Conservation (phyloP, 2,797 vertebrate species). For the Lutjanus argentimaculatus region DNA sequence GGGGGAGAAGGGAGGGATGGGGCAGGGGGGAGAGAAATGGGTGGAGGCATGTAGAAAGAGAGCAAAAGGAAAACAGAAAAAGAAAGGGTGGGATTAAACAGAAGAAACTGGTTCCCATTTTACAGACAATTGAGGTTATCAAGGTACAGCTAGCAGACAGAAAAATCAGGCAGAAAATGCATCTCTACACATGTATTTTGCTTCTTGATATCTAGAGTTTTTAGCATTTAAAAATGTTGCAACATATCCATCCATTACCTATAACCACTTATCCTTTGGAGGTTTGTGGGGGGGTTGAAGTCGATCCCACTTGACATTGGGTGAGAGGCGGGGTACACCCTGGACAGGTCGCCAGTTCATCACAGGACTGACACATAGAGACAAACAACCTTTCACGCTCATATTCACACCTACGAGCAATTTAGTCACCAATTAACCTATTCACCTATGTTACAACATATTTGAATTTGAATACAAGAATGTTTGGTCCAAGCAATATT, state of each 20-base stretch:
- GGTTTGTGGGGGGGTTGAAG: no score
- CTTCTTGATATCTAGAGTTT: conserved; percentile 4
- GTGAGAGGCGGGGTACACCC: no score
- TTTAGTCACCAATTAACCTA: no score
- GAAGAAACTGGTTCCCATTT: conserved; percentile 31
- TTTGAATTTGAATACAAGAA: no score
- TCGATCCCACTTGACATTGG: no score
- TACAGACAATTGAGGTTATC: conserved; percentile 21
- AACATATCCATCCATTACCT: not conserved
- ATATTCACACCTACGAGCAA: no score
- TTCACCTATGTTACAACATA: no score
- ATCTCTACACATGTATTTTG: not conserved
- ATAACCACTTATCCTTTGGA: no score
- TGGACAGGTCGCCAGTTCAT: no score
- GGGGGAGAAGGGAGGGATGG: not conserved
- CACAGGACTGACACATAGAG: no score
- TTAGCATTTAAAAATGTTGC: not conserved
- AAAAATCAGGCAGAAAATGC: not conserved
- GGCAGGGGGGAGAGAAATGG: not conserved
- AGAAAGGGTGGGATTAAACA: conserved; percentile 22
- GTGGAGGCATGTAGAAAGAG: conserved; percentile 23
- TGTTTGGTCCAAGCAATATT: no score
- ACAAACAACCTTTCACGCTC: no score
- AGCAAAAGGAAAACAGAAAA: conserved; percentile 28
- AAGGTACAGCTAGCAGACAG: conserved; percentile 3